phyloP scores from a whole-genome alignment of 2,888 invertebrate genomes.

The Chrysodeixis includens region DNA sequence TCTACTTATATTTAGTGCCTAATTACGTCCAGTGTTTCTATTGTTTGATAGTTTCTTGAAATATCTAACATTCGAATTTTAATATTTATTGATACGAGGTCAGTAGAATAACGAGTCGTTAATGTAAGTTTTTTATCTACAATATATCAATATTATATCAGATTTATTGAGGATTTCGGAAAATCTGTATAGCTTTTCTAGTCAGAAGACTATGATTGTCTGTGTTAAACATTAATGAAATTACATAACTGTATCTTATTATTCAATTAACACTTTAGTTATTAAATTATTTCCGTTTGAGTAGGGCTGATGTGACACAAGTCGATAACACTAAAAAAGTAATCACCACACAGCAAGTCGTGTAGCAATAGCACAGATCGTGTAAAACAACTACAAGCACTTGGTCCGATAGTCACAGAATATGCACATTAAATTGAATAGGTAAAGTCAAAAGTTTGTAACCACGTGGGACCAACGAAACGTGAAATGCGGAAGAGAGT shows the following conservation, averaged over 20 bases:
- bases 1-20: slow-evolving; percentile 82
- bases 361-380: neutral
- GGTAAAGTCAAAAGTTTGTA: slow-evolving; percentile 37
- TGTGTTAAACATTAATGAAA: slow-evolving; percentile 74
- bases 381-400: neutral
- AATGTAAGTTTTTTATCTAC: slow-evolving; percentile 73
- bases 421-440: slow-evolving; percentile 29
- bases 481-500: slow-evolving; percentile 50
- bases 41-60: slow-evolving; percentile 80
- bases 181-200: slow-evolving; percentile 84
- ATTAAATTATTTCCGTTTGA: slow-evolving; percentile 38
- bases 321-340: neutral
- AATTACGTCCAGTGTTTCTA: slow-evolving; percentile 84
- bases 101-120: slow-evolving; percentile 81
- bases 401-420: slow-evolving; percentile 8
- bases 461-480: slow-evolving; percentile 58
- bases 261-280: slow-evolving; percentile 51
- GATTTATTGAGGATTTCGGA: slow-evolving; percentile 73
- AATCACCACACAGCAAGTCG: slow-evolving; percentile 22
- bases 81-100: slow-evolving; percentile 87
- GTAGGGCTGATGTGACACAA: slow-evolving; percentile 53
- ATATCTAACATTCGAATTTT: slow-evolving; percentile 81
- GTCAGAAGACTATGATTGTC: slow-evolving; percentile 86
- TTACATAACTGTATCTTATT: slow-evolving; percentile 60
- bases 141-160: slow-evolving; percentile 70